Percentiles rank a stretch among this genome's conserved stretches.
phyloP scores from a whole-genome alignment of 2,797 vertebrate species.

The Argentina silus region DNA sequence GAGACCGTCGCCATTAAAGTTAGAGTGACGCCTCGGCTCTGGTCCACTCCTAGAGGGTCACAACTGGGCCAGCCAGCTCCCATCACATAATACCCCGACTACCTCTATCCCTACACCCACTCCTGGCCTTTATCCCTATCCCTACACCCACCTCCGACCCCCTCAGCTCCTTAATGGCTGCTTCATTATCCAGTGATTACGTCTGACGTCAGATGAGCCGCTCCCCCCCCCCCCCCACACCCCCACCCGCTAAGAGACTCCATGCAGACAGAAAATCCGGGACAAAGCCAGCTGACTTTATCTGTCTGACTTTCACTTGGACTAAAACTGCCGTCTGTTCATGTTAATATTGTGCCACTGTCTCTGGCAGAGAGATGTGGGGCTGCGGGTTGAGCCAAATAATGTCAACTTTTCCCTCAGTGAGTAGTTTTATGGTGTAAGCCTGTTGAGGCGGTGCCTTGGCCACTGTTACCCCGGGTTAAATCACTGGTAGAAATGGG shows the following conservation, averaged over 20 bases:
- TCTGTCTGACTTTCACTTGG: slow-evolving; percentile 2
- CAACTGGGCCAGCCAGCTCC: neutral
- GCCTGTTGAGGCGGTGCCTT: slow-evolving; percentile 38
- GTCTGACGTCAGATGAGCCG: neutral
- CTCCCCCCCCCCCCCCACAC: neutral
- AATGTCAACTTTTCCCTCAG: slow-evolving; percentile 33
- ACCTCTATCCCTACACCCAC: neutral
- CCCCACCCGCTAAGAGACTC: slow-evolving; percentile 17
- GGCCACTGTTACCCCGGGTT: slow-evolving; percentile 52
- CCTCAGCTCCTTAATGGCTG: neutral
- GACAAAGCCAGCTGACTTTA: neutral
- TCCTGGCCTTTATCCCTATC: neutral
- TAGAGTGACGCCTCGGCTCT: neutral
- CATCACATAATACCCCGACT: neutral
- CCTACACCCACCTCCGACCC: neutral
- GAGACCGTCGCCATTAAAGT: neutral
- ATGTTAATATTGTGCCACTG: slow-evolving; percentile 11
- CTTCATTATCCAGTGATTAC: neutral
- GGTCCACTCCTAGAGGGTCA: neutral
- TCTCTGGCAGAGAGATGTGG: slow-evolving; percentile 14
- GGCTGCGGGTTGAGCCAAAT: neutral
- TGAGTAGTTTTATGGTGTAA: slow-evolving; percentile 24
- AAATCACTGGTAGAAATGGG: slow-evolving; percentile 78
- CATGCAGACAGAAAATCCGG: neutral
- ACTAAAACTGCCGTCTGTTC: slow-evolving; percentile 18